phyloP scores from a whole-genome alignment of 2,113 vertebrate genomes.

The Gobius niger region DNA sequence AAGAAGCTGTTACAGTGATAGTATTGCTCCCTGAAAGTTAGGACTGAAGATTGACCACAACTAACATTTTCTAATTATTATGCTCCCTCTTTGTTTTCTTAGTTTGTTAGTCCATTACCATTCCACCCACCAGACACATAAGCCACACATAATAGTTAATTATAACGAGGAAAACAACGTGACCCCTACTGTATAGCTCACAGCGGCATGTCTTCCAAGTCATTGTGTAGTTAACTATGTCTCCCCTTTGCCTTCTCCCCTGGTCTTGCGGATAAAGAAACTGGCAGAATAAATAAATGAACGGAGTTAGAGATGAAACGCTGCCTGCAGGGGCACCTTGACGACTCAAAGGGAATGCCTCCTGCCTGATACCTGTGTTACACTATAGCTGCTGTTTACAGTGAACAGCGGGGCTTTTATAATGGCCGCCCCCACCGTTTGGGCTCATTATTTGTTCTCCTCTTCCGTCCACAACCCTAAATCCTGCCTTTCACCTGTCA shows the following conservation, averaged over 20 bases:
- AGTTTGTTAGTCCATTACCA: too few species aligned
- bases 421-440: constrained; percentile 30
- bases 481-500: constrained; percentile 26
- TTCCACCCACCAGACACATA: not conserved
- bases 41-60: too few species aligned
- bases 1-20: too few species aligned
- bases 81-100: too few species aligned
- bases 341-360: constrained; percentile 25
- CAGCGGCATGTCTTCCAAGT: not conserved
- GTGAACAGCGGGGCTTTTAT: constrained; percentile 16
- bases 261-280: constrained; percentile 15
- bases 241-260: not conserved
- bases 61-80: too few species aligned
- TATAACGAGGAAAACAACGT: not conserved
- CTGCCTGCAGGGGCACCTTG: constrained; percentile 11
- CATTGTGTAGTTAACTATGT: constrained; percentile 2
- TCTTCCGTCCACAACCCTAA: constrained; percentile 6
- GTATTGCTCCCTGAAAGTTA: too few species aligned
- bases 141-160: not conserved
- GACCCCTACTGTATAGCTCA: not conserved
- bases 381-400: constrained; percentile 19
- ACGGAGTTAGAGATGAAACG: constrained; percentile 15
- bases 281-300: constrained; percentile 35
- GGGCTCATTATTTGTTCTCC: constrained; percentile 29
- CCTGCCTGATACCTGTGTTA: constrained; percentile 10